These are phyloP conservation scores for Sepiola atlantica DNA, from an alignment of 2,888 invertebrate species.

Conservation along the genomic window DNA sequence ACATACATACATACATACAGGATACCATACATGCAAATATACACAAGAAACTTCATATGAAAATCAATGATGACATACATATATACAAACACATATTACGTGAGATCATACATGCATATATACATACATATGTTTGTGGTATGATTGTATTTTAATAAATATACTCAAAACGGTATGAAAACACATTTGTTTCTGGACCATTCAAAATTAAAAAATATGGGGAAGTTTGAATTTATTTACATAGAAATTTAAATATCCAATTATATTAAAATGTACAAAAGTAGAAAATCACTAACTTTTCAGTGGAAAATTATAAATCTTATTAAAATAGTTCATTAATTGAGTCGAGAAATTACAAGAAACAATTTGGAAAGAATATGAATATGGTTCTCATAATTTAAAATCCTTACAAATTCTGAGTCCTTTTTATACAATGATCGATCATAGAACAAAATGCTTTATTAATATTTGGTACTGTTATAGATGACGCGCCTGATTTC, in stretches of 20 bases:
- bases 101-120: neutral
- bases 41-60: too few species aligned
- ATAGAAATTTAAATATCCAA: neutral
- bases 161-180: neutral
- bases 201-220: neutral
- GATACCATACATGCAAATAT: too few species aligned
- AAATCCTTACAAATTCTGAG: too few species aligned
- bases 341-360: neutral
- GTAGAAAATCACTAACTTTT: neutral
- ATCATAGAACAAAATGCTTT: too few species aligned
- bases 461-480: too few species aligned
- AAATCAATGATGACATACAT: neutral
- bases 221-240: neutral
- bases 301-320: neutral
- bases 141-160: neutral
- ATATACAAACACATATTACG: neutral
- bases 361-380: too few species aligned
- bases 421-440: too few species aligned
- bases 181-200: neutral
- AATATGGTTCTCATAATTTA: too few species aligned
- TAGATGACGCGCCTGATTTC: too few species aligned
- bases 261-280: neutral
- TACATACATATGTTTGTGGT: neutral
- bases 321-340: neutral
- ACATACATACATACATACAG: too few species aligned